Base-by-base conservation (phyloP, 2,113 vertebrate genomes). In the Baryphthengus martii region DNA sequence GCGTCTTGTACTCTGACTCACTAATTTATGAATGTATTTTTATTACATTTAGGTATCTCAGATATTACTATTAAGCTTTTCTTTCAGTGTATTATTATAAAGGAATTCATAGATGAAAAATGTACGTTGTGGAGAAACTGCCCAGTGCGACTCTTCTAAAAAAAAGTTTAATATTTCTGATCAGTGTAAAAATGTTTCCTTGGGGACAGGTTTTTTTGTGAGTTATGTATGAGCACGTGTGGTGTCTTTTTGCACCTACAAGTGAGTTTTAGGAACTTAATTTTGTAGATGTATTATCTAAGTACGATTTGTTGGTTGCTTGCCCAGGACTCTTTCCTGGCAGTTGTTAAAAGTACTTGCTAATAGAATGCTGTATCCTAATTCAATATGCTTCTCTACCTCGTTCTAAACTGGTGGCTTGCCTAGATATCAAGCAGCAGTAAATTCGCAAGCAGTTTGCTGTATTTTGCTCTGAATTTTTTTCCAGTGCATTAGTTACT, bases 121-220 rank as follows among this genome's bases (percentile, higher is more conserved):
- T 40, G 2, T 3, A 50, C 17, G 13, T 47, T 55, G 24, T 44
- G 16, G 79, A 37, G 75, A 86, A 94, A 62, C 65, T 86, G 24
- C 21, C 40, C 40, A 26, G 39, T 63, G 59, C 53, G 75, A n/a
- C 77, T 92, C 17, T 77, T 86, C 20, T 71, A 93, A 80, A 29
- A 37, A 73, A 5, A 45, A 84, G 42, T 81, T 94, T 52, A 83
- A 81, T 88, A 59, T 96, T 95, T 96, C n/a, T 95, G 17, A 26
- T 78, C 24, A 6, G 33, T 77, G 35, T 90, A 75, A 67, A 93
- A 85, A 61, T 58, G 52, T 92, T 88, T 86, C 71, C 52, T 77
- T 94, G 72, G 24, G 59, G 26, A 11, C 7, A 56, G 49, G 7
- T 50, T 86, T 83, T 90, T 67, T 63, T 14, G n/a, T 89, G 17